phyloP scores from a whole-genome alignment of 2,113 vertebrate genomes.

The Chrysochloris asiatica region DNA sequence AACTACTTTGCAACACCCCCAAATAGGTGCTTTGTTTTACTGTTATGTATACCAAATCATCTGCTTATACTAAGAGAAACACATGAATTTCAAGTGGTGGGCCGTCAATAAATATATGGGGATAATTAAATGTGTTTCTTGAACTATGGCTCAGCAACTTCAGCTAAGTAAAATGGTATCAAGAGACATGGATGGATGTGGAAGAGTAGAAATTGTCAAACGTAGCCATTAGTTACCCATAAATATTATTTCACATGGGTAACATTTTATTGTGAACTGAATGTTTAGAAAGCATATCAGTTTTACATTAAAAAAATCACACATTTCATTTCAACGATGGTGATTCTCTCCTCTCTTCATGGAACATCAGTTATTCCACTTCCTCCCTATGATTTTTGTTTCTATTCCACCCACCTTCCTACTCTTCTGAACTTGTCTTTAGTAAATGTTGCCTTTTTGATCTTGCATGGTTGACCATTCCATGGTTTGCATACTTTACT shows the following conservation, averaged over 20 bases:
- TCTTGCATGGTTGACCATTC: too few species aligned
- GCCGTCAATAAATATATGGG: neutral
- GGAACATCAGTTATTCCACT: too few species aligned
- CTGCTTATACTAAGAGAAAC: conserved; percentile 8
- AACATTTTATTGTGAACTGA: too few species aligned
- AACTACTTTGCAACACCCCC: neutral
- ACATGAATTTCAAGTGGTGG: conserved; percentile 50
- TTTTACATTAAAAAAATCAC: too few species aligned
- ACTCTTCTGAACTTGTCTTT: too few species aligned
- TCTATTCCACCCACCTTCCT: too few species aligned
- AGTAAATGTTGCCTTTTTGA: too few species aligned
- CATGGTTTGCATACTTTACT: too few species aligned
- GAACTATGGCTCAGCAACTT: neutral
- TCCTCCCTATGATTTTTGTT: too few species aligned
- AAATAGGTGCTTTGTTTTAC: conserved; percentile 4
- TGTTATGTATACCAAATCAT: conserved; percentile 1
- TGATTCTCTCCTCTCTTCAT: too few species aligned
- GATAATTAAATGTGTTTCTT: conserved; percentile 14
- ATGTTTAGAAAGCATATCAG: too few species aligned
- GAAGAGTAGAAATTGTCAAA: neutral
- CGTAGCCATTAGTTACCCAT: conserved; percentile 13
- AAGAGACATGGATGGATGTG: neutral
- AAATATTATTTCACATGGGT: neutral
- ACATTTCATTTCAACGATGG: too few species aligned
- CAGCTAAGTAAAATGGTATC: conserved; percentile 1